Evolutionary conservation across 1,140 invertebrate species (phyloP).

Genomic region (Drosophila sturtevanti): DNA sequence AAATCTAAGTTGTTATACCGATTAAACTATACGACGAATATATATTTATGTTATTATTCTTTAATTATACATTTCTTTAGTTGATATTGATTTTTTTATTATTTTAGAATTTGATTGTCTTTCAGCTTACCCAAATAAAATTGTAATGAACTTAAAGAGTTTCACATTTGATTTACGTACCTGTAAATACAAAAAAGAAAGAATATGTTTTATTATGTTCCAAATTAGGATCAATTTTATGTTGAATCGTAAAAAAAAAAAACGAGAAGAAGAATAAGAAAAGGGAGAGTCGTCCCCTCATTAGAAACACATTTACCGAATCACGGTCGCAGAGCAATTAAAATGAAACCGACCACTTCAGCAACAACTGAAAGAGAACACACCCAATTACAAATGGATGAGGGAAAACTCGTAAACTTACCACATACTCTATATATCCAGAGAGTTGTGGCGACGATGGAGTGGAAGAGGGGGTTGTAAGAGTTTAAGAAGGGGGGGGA

Average conservation of each 20-base stretch:
- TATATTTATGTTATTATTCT: no score
- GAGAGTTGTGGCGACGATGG: slow-evolving; percentile 14
- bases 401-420: slow-evolving; percentile 49
- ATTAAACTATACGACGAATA: no score
- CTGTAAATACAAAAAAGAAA: slow-evolving; percentile 41
- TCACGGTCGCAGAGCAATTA: slow-evolving; percentile 13
- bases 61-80: no score
- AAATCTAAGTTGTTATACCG: no score
- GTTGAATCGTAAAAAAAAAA: not conserved
- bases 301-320: slow-evolving; percentile 13
- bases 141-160: not conserved
- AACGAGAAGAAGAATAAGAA: not conserved
- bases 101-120: not conserved
- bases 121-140: not conserved
- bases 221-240: not conserved
- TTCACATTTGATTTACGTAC: slow-evolving; percentile 39
- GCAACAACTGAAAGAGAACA: slow-evolving; percentile 13
- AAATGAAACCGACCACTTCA: slow-evolving; percentile 1
- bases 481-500: no score
- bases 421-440: slow-evolving; percentile 36
- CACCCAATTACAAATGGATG: slow-evolving; percentile 43
- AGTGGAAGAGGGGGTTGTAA: slow-evolving; percentile 31
- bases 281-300: not conserved
- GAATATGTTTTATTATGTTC: not conserved
- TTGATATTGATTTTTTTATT: no score